A percentile compares a stretch with the other conserved stretches of the same genome.
Conservation (phyloP, 2,888 invertebrate genomes). For the Cheilosia vulpina region DNA sequence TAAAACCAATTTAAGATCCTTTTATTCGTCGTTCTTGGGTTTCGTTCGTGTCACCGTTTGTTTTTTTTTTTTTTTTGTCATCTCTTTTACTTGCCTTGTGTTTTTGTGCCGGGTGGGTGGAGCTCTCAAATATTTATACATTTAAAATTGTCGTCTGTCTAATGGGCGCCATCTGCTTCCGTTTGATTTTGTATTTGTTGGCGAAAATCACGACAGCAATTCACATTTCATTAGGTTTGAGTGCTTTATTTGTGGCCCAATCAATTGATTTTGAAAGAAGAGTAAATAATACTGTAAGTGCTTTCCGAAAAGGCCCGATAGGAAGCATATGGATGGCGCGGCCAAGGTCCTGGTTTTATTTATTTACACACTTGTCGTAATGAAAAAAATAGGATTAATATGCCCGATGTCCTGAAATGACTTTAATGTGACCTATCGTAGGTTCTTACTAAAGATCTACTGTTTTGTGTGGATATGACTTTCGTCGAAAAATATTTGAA, state of each 20-base stretch:
- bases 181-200: conserved; percentile 44
- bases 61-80: background rate
- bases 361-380: background rate
- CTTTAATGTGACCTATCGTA: no score
- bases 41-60: conserved; percentile 22
- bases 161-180: conserved; percentile 70
- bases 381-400: background rate
- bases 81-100: conserved; percentile 2
- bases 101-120: background rate
- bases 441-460: no score
- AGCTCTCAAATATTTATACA: conserved; percentile 61
- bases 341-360: background rate
- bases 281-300: conserved; percentile 27
- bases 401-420: background rate
- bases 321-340: background rate
- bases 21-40: conserved; percentile 38
- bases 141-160: conserved; percentile 65
- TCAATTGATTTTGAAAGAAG: conserved; percentile 48
- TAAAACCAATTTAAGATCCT: conserved; percentile 62
- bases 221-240: conserved; percentile 66
- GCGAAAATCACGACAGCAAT: conserved; percentile 60
- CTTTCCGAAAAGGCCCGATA: background rate
- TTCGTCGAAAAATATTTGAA: no score
- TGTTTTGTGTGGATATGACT: no score
- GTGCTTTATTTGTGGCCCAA: conserved; percentile 68